Evolutionary conservation across 2,888 invertebrate genomes (phyloP).

Genomic region (Thereva nobilitata): DNA sequence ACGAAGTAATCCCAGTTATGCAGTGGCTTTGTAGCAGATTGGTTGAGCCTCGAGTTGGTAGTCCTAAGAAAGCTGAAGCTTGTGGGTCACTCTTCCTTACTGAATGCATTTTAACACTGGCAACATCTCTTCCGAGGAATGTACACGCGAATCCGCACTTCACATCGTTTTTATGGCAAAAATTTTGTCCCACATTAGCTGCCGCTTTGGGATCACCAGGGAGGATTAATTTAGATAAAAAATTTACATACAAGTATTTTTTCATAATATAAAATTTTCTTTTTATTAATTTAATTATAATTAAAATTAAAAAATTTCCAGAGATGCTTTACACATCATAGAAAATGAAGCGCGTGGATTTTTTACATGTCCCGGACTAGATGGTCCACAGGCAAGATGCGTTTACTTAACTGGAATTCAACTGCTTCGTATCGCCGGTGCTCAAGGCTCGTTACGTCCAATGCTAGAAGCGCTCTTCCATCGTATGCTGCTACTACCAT

Average conservation of each 20-base stretch:
- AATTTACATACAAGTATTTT: conserved; percentile 69
- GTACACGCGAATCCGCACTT: conserved; percentile 84
- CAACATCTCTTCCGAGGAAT: conserved; percentile 80
- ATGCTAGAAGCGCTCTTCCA: conserved; percentile 93
- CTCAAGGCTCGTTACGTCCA: conserved; percentile 82
- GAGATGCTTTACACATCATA: conserved; percentile 58
- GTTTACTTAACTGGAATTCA: conserved; percentile 88
- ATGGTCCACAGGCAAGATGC: conserved; percentile 84
- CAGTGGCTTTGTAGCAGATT: conserved; percentile 86
- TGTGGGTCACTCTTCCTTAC: conserved; percentile 72
- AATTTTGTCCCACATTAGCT: conserved; percentile 87
- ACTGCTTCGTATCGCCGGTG: conserved; percentile 84
- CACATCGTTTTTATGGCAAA: conserved; percentile 88
- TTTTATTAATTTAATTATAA: neutral
- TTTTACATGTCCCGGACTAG: conserved; percentile 63
- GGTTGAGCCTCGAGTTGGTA: conserved; percentile 70
- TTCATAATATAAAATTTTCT: too few species aligned
- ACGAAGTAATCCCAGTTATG: conserved; percentile 87
- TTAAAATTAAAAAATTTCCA: conserved; percentile 39
- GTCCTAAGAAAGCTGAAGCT: conserved; percentile 56
- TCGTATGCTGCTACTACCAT: conserved; percentile 86
- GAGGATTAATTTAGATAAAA: conserved; percentile 69
- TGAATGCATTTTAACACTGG: conserved; percentile 83
- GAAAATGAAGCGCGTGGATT: conserved; percentile 58
- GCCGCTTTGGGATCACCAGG: conserved; percentile 86